Conservation (phyloP, 1,140 invertebrate genomes). For the Papilio glaucus region DNA sequence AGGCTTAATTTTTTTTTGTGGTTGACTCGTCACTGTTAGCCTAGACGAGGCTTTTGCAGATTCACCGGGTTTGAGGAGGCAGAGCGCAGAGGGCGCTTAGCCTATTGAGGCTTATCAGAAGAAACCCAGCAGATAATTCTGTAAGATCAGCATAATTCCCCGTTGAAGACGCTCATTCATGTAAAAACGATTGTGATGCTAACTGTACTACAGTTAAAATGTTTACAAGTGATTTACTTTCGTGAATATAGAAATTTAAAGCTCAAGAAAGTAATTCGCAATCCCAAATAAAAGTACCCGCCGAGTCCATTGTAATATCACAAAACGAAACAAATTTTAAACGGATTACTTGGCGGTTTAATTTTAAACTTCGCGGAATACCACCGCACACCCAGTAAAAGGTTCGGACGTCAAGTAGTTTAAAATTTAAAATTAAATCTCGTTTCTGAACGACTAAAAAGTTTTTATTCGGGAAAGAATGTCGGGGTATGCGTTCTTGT, state of each 20-base stretch:
- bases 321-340: slow-evolving; percentile 20
- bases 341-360: slow-evolving; percentile 26
- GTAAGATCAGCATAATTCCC: too few species aligned
- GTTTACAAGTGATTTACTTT: too few species aligned
- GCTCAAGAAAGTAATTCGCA: neutral
- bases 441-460: slow-evolving; percentile 13
- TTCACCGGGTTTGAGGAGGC: too few species aligned
- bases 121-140: too few species aligned
- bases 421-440: slow-evolving; percentile 30
- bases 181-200: too few species aligned
- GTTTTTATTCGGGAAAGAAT: slow-evolving; percentile 3
- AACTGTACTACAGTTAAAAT: too few species aligned
- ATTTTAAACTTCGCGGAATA: slow-evolving; percentile 26
- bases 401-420: neutral
- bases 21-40: too few species aligned
- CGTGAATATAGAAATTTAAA: neutral
- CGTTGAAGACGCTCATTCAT: too few species aligned
- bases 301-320: neutral
- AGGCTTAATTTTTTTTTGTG: too few species aligned
- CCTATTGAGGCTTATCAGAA: too few species aligned
- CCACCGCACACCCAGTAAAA: neutral
- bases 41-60: too few species aligned
- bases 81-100: too few species aligned
- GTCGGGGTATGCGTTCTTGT: neutral
- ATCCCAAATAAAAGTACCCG: neutral